phyloP scores from a whole-genome alignment of 2,797 vertebrate species.

The Fistularia tabacaria region DNA sequence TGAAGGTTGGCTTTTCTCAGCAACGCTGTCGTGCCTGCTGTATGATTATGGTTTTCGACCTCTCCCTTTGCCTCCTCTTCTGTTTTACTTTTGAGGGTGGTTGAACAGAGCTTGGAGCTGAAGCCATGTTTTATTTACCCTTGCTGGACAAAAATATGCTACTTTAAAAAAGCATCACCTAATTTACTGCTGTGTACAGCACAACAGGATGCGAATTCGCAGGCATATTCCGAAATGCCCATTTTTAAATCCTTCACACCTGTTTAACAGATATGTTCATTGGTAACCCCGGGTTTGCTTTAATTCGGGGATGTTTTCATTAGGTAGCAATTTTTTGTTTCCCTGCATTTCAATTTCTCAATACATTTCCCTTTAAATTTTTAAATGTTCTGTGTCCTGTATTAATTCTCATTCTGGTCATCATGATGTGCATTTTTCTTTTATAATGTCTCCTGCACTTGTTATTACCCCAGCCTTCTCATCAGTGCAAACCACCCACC shows the following conservation, averaged over 20 bases:
- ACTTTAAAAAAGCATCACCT: not conserved
- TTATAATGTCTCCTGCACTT: slow-evolving; percentile 10
- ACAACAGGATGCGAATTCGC: too few relatives aligned
- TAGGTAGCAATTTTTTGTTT: slow-evolving; percentile 1
- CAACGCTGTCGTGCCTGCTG: slow-evolving; percentile 57
- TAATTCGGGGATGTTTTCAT: too few relatives aligned
- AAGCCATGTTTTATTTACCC: slow-evolving; percentile 3
- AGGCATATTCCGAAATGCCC: too few relatives aligned
- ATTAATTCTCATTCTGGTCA: slow-evolving; percentile 21
- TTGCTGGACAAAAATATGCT: slow-evolving; percentile 16
- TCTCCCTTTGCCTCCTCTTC: slow-evolving; percentile 49
- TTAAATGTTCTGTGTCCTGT: slow-evolving; percentile 14
- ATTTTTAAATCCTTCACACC: too few relatives aligned
- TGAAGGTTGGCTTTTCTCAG: slow-evolving; percentile 85
- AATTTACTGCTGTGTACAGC: too few relatives aligned
- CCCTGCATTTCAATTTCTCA: not conserved
- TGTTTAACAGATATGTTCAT: too few relatives aligned
- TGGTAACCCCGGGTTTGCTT: too few relatives aligned
- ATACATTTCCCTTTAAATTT: not conserved
- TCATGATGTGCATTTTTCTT: slow-evolving; percentile 4
- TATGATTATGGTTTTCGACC: slow-evolving; percentile 64
- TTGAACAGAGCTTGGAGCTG: slow-evolving; percentile 10
- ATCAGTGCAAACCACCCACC: slow-evolving; percentile 23
- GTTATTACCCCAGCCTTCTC: slow-evolving; percentile 7
- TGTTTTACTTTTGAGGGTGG: slow-evolving; percentile 24